These are phyloP conservation scores for Rhinoptilus africanus DNA, from an alignment of 2,113 vertebrate genomes.

Conservation along the genomic window DNA sequence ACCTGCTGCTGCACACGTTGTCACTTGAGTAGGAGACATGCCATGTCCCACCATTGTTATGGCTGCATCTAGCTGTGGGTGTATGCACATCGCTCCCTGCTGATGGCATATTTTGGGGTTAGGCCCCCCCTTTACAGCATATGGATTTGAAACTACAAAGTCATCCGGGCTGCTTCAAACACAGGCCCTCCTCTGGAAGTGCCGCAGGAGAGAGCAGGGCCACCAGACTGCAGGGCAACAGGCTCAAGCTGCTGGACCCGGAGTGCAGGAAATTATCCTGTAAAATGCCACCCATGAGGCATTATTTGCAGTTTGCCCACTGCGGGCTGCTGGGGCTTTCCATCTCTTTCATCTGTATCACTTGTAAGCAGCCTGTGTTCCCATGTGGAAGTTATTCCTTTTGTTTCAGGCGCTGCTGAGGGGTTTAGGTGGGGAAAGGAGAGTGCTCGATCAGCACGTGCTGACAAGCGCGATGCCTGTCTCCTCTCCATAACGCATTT, in stretches of 20 bases:
- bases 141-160: background rate
- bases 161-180: background rate
- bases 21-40: background rate
- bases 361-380: background rate
- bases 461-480: background rate
- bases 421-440: background rate
- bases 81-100: background rate
- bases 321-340: background rate
- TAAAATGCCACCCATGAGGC: background rate
- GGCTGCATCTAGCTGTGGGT: background rate
- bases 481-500: background rate
- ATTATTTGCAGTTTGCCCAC: background rate
- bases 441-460: background rate
- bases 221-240: background rate
- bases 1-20: fast-evolving
- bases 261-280: background rate
- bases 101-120: background rate
- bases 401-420: background rate
- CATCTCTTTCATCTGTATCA: background rate
- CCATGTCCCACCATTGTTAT: background rate
- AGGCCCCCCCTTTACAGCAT: background rate
- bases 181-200: background rate
- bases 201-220: background rate
- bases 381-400: background rate
- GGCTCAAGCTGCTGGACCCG: background rate